Evolutionary conservation across 35 echinoderm and acorn worm species (phyloP).

Genomic region (Ophioderma brevispina): DNA sequence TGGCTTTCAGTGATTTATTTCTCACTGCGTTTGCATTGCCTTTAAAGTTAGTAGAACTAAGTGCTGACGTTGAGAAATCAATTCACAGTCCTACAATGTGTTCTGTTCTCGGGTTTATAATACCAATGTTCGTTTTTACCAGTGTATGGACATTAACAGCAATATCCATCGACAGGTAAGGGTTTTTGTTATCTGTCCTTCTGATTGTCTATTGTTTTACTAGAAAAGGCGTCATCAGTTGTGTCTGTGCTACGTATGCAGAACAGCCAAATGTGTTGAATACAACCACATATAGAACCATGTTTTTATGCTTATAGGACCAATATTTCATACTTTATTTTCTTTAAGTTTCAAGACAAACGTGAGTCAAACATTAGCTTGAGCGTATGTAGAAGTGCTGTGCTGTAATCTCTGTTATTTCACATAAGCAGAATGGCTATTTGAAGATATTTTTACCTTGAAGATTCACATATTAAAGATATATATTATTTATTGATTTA

Average conservation of each 20-base stretch:
- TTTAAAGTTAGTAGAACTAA: conserved; percentile 61
- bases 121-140: conserved; percentile 80
- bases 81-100: conserved; percentile 57
- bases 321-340: too few species aligned
- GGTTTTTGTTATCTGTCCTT: neutral
- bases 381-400: too few species aligned
- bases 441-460: too few species aligned
- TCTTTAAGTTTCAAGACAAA: too few species aligned
- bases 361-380: too few species aligned
- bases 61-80: conserved; percentile 29
- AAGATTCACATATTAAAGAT: too few species aligned
- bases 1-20: conserved; percentile 82
- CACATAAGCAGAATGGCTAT: too few species aligned
- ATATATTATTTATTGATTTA: too few species aligned
- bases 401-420: too few species aligned
- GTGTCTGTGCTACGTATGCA: neutral
- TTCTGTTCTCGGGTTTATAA: conserved; percentile 64
- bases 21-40: conserved; percentile 78
- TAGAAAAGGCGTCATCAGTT: neutral
- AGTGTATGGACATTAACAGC: conserved; percentile 92
- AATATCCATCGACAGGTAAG: conserved; percentile 88
- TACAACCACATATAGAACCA: too few species aligned
- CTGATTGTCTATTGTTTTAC: neutral
- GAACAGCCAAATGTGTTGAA: neutral
- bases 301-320: too few species aligned